phyloP scores from a whole-genome alignment of 2,888 invertebrate species.

The Scaptomyza cyrtandrae region DNA sequence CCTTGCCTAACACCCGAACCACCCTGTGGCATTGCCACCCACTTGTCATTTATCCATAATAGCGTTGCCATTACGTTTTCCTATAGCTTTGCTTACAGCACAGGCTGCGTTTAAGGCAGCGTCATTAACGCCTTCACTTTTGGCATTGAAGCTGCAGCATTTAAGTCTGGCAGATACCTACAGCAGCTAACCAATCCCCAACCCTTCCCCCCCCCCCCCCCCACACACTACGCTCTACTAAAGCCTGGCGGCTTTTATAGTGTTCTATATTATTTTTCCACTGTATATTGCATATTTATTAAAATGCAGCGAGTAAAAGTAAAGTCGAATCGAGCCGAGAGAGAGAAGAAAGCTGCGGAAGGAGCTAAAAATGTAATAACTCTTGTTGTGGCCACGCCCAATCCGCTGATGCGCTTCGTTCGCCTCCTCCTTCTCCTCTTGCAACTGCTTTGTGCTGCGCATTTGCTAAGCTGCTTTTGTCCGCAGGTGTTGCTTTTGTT shows the following conservation, averaged over 20 bases:
- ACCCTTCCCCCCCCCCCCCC: not conserved
- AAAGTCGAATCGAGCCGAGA: not conserved
- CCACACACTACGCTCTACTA: no score
- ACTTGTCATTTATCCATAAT: conserved; percentile 56
- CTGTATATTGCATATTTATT: conserved; percentile 76
- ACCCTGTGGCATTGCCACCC: not conserved
- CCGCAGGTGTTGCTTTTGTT: conserved; percentile 80
- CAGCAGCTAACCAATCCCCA: not conserved
- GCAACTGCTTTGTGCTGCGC: conserved; percentile 30
- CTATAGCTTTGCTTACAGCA: conserved; percentile 56
- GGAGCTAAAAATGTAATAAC: conserved; percentile 75
- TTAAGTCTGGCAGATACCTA: conserved; percentile 20
- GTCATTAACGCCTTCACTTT: conserved; percentile 78
- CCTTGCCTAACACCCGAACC: no score
- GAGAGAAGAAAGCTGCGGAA: conserved; percentile 30
- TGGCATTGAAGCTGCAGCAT: conserved; percentile 58
- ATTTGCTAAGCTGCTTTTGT: conserved; percentile 77
- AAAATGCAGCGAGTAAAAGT: conserved; percentile 63
- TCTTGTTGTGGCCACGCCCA: conserved; percentile 65
- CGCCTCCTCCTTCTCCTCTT: conserved; percentile 20
- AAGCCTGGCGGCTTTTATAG: conserved; percentile 31
- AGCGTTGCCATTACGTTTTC: conserved; percentile 59
- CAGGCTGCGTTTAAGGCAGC: conserved; percentile 28
- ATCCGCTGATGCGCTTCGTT: conserved; percentile 28
- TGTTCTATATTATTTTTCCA: conserved; percentile 15